These are phyloP conservation scores for Herminia tarsipennalis DNA, from an alignment of 2,888 invertebrate genomes.

Conservation along the genomic window DNA sequence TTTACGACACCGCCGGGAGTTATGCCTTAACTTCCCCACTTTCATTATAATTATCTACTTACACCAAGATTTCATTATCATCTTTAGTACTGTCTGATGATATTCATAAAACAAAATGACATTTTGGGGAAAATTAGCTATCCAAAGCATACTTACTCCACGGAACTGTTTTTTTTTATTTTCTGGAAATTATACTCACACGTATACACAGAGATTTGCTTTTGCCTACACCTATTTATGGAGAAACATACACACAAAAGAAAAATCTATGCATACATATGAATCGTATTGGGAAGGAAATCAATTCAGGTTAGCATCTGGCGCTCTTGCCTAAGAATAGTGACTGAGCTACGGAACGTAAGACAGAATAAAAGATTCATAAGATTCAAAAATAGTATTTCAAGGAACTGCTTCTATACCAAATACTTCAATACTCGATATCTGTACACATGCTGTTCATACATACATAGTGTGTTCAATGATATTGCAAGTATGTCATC, in stretches of 20 bases:
- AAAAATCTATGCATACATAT: background rate
- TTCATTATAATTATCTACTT: conserved; percentile 41
- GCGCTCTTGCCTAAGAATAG: background rate
- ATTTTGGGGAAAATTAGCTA: background rate
- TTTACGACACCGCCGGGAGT: conserved; percentile 44
- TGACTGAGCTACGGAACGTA: background rate
- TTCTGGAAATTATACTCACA: too few relatives aligned
- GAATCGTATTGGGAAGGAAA: background rate
- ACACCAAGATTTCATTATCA: conserved; percentile 32
- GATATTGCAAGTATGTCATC: too few relatives aligned
- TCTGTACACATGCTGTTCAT: background rate
- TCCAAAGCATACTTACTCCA: too few relatives aligned
- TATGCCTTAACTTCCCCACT: conserved; percentile 38
- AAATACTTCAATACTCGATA: conserved; percentile 2
- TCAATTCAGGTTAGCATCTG: conserved; percentile 4
- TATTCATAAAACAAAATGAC: background rate
- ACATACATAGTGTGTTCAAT: background rate
- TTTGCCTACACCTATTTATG: too few relatives aligned
- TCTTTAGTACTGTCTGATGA: conserved; percentile 14
- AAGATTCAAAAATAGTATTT: conserved; percentile 2
- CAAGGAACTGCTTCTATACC: background rate
- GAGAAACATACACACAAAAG: background rate
- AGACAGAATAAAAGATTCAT: conserved; percentile 6
- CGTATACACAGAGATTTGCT: too few relatives aligned
- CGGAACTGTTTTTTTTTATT: too few relatives aligned